These are phyloP conservation scores for Scalopus aquaticus DNA, from an alignment of 2,113 vertebrate genomes.

Conservation along the genomic window DNA sequence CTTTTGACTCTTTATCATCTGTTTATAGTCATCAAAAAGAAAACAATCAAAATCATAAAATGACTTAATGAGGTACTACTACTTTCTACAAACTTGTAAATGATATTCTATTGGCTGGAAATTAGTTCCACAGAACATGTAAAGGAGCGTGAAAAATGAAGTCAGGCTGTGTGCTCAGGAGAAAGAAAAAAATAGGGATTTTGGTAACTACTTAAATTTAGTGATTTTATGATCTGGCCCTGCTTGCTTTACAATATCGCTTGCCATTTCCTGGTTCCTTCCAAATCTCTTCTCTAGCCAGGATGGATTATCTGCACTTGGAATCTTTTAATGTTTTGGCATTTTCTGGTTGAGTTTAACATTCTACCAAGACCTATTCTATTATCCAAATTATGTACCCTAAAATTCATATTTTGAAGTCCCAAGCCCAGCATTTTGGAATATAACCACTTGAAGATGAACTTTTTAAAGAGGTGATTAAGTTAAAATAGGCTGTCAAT, in stretches of 20 bases:
- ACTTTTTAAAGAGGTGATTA: not conserved
- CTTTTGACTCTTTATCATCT: not conserved
- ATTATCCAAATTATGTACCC: not conserved
- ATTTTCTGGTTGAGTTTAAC: not conserved
- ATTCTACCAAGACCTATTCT: not conserved
- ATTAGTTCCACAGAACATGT: not conserved
- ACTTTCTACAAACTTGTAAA: not conserved
- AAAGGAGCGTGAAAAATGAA: not conserved
- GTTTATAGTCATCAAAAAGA: not conserved
- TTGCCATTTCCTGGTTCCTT: not conserved
- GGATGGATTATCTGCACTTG: not conserved
- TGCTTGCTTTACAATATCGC: not conserved
- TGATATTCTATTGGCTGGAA: not conserved
- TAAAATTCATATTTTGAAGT: not conserved
- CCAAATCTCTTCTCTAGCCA: not conserved
- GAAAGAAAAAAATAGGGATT: not conserved
- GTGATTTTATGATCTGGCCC: not conserved
- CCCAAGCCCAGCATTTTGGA: not conserved
- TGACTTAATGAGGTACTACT: not conserved
- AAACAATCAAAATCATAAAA: not conserved
- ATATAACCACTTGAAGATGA: not conserved
- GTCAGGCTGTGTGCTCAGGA: not conserved
- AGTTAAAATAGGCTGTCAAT: not conserved
- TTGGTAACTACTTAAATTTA: not conserved
- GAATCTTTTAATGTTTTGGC: not conserved